These are phyloP conservation scores for Megalopta genalis DNA, from an alignment of 1,140 invertebrate species.

Conservation along the genomic window DNA sequence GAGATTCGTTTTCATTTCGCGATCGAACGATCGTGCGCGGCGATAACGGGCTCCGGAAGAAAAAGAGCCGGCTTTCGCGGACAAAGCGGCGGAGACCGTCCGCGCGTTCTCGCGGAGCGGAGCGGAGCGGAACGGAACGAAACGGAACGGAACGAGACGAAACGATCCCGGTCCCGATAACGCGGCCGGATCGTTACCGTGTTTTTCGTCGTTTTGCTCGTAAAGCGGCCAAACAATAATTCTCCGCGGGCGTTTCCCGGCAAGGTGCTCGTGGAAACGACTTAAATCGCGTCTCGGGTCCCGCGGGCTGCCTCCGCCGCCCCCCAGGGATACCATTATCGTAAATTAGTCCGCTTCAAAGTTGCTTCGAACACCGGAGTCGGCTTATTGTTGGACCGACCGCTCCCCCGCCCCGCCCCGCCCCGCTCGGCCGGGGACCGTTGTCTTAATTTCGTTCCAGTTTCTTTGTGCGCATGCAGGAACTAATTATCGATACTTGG, in stretches of 20 bases:
- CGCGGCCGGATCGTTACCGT: not conserved
- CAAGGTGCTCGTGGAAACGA: constrained; percentile 22
- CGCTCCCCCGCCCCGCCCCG: not conserved
- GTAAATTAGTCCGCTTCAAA: constrained; percentile 43
- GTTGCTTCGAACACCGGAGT: constrained; percentile 34
- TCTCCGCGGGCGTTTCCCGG: not conserved
- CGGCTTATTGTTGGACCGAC: constrained; percentile 30
- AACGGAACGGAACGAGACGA: not conserved
- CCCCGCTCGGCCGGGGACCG: constrained; percentile 1
- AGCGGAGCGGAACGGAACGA: too few relatives aligned
- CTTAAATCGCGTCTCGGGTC: constrained; percentile 29
- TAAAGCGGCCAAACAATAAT: constrained; percentile 21
- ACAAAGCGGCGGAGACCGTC: too few relatives aligned
- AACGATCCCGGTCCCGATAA: not conserved
- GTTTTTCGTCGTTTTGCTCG: not conserved
- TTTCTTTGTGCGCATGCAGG: constrained; percentile 41
- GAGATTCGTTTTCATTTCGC: too few relatives aligned
- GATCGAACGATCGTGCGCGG: too few relatives aligned
- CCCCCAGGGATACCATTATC: constrained; percentile 35
- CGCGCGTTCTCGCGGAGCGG: not conserved
- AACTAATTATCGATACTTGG: constrained; percentile 49
- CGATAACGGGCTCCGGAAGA: too few relatives aligned
- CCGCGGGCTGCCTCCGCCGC: not conserved
- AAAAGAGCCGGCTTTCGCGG: not conserved
- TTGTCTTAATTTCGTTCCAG: constrained; percentile 46